Conservation (phyloP, 2,888 invertebrate genomes). For the Pogonocherus hispidulus region DNA sequence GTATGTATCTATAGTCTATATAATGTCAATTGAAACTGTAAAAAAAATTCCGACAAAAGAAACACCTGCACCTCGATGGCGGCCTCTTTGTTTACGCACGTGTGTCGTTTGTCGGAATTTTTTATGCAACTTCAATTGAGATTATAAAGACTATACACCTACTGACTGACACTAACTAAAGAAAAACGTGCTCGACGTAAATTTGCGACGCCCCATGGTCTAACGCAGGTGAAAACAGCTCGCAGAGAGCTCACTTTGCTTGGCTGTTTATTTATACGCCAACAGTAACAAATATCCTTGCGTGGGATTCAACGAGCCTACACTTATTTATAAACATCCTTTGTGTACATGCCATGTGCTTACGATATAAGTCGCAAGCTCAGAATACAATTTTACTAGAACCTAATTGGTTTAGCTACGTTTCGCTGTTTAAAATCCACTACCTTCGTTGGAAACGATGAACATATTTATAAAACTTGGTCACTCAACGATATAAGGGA, state of each 20-base stretch:
- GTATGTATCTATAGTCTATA: not conserved
- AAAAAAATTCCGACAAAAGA: too few relatives aligned
- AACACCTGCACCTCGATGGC: too few relatives aligned
- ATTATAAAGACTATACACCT: too few relatives aligned
- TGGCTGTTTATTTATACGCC: slow-evolving; percentile 14
- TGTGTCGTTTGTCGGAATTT: too few relatives aligned
- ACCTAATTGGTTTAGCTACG: not conserved
- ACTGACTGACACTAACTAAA: too few relatives aligned
- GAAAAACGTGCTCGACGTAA: slow-evolving; percentile 18
- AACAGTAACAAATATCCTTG: slow-evolving; percentile 16
- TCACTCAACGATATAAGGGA: not conserved
- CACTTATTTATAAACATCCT: slow-evolving; percentile 24
- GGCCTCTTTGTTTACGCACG: too few relatives aligned
- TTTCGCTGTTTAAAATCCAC: not conserved
- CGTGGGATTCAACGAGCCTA: slow-evolving; percentile 19
- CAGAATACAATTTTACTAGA: slow-evolving; percentile 6
- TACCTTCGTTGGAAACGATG: not conserved
- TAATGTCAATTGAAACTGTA: too few relatives aligned
- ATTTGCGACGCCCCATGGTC: slow-evolving; percentile 17
- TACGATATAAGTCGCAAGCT: too few relatives aligned
- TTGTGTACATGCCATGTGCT: slow-evolving; percentile 18
- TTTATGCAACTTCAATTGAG: too few relatives aligned
- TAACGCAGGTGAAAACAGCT: slow-evolving; percentile 3
- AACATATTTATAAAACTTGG: too few relatives aligned
- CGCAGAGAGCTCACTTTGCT: not conserved